Base-by-base conservation (phyloP, 53 echinoderm and acorn worm species). In the Echinarachnius parma region DNA sequence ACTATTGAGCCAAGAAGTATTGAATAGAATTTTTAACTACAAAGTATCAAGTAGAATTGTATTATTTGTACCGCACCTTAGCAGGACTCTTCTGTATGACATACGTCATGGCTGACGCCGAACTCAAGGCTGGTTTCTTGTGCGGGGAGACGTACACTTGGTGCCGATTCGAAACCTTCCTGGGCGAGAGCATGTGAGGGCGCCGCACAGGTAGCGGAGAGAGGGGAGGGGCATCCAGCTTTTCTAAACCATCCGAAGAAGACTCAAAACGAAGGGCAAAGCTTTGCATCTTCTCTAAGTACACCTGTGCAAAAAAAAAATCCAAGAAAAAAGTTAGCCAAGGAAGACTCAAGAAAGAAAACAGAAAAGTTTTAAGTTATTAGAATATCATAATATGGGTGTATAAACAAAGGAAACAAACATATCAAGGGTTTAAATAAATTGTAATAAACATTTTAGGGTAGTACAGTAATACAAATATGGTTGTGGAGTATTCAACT, bases 81-180 rank as follows among this genome's bases (percentile, higher is more conserved):
- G 85, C 82, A 27, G 98, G 98, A 49, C 98, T 96, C 67, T 82
- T 91, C 77, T 96, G 85, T 28, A 91, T 84, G 45, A 70, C 76
- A 35, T 91, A 96, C 48, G 70, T 85, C 82, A 96, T 85, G 49
- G 80, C 68, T 21, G 75, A 78, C 49, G 58, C 76, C 4, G 91
- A 88, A 37, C 89, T 94, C 21, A 37, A 28, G 1, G 79, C 67
- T 21, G 70, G 59, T 42, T 84, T 82, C 21, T 85, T 77, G 77
- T 87, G 87, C 0, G 98, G 87, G 2, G 91, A 92, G 21, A 96
- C 86, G 66, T 96, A 96, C 21, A 96, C 33, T 70, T 91, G 75
- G 16, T 96, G 91, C n/a, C 83, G 78, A 55, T 86, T 87, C 5
- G 91, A 96, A 52, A 96, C 98, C 36, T 84, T 84, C 13, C 98